These are phyloP conservation scores for Drosophila melanocephala DNA, from an alignment of 2,888 invertebrate species.

Conservation along the genomic window DNA sequence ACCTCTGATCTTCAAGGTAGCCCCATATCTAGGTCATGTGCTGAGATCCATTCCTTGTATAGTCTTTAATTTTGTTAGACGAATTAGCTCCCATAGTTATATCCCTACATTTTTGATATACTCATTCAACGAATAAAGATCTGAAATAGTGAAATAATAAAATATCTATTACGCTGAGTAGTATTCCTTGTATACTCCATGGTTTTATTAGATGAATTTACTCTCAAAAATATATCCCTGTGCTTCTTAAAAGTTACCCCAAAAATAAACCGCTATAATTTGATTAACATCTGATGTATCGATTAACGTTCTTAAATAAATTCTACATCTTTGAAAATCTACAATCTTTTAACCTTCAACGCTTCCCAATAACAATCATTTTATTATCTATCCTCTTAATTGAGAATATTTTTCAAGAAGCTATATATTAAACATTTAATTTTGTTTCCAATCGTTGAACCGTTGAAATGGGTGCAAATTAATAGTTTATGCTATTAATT, in stretches of 20 bases:
- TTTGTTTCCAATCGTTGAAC: background rate
- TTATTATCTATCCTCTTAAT: background rate
- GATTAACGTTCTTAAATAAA: background rate
- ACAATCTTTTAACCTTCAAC: background rate
- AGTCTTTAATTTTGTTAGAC: background rate
- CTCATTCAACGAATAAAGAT: background rate
- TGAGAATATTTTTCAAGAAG: background rate
- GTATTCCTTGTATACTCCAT: background rate
- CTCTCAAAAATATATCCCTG: background rate
- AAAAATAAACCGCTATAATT: background rate
- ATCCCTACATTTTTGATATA: background rate
- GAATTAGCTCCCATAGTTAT: background rate
- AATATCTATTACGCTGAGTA: no score
- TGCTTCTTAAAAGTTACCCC: no score
- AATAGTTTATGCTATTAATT: background rate
- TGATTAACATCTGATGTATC: background rate
- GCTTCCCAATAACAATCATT: background rate
- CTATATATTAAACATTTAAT: background rate
- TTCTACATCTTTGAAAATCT: background rate
- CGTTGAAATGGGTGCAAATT: background rate
- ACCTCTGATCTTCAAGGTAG: background rate
- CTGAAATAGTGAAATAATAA: background rate
- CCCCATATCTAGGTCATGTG: background rate
- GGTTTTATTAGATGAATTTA: background rate
- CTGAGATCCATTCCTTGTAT: background rate